Evolutionary conservation across 2,113 vertebrate species (phyloP), one percentile per base, ranked within the genome.

Genomic region (Xyrauchen texanus): DNA sequence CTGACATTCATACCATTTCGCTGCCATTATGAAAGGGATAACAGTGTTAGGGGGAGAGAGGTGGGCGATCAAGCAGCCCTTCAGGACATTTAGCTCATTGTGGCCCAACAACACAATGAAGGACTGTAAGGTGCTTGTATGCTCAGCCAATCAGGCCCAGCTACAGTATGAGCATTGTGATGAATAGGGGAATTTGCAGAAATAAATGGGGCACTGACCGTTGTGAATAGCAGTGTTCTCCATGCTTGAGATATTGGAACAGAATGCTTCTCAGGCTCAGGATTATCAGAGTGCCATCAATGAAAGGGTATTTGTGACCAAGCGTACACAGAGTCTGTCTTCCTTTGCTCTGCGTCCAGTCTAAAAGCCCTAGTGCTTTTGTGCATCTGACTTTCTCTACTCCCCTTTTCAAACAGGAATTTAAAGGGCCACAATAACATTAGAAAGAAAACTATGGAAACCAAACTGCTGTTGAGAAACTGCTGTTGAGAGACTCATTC

Each of bases 231-330:
- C 60, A 45, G 1, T 79, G 79, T 86, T 87, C 72, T 85, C 70
- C 81, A 78, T 73, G 60, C 72, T 75, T 74, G 62, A 85, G 84
- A 90, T 81, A 82, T 82, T 58, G 53, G 70, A 78, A 84, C 12
- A 6, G 75, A 77, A 46, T 13, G 83, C 78, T 83, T 88, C 81
- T 78, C 21, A 62, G 84, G 84, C 84, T 83, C 80, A 62, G 16
- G 68, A 58, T 85, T 81, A 83, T 82, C 84, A 81, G 80, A 86
- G 86, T 86, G 60, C 71, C 4, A 21, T 45, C 2, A 47, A 68
- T 89, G 86, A 90, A 89, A 85, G 85, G 49, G 65, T 72, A 84
- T 86, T 91, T 90, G 88, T 91, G 79, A 57, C 13, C 8, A 1
- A 10, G 11, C 46, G 88, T 34, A 34, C 82, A 66, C 61, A 84